Conservation (phyloP, 2,113 vertebrate genomes). For the Tragelaphus buxtoni region DNA sequence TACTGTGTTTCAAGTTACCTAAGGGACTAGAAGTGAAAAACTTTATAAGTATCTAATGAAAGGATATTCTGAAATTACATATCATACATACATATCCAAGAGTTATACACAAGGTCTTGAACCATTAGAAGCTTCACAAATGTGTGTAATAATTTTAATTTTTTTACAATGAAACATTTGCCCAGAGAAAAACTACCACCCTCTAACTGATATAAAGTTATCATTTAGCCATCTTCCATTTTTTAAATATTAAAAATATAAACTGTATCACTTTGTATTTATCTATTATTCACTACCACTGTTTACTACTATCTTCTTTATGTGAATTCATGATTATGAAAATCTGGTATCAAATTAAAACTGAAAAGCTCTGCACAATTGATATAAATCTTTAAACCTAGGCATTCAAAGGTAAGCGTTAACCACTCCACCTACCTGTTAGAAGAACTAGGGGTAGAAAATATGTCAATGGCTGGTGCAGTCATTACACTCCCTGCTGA, state of each 20-base stretch:
- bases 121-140: not conserved
- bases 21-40: not conserved
- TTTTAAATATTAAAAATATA: conserved; percentile 3
- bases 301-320: not conserved
- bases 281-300: not conserved
- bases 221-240: not conserved
- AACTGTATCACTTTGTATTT: not conserved
- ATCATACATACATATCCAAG: not conserved
- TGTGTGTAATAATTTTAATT: not conserved
- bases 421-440: conserved; percentile 83
- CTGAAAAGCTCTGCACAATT: not conserved
- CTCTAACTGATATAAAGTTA: conserved; percentile 12
- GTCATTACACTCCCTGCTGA: conserved; percentile 93
- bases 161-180: not conserved
- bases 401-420: not conserved
- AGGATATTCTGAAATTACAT: not conserved
- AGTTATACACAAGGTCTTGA: not conserved
- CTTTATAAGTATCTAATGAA: not conserved
- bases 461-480: conserved; percentile 94
- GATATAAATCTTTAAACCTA: not conserved
- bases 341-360: conserved; percentile 34
- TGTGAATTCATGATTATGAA: not conserved
- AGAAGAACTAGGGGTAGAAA: conserved; percentile 95
- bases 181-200: not conserved
- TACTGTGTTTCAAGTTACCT: not conserved